These are phyloP conservation scores for Trinorchestia longiramus DNA, from an alignment of 1,140 invertebrate genomes.

Conservation along the genomic window DNA sequence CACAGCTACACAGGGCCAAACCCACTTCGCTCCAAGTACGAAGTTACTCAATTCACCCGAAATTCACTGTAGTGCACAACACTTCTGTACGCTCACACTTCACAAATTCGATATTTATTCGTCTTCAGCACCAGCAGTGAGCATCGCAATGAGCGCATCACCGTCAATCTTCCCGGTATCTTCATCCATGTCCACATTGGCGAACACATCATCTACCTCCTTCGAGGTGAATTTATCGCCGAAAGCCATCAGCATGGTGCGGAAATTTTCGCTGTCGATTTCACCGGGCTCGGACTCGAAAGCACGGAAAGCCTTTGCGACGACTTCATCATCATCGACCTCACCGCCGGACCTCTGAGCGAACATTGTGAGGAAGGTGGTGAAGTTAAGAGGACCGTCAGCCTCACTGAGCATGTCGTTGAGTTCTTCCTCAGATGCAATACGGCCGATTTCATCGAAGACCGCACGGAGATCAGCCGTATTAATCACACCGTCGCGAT, in stretches of 20 bases:
- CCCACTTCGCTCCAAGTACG: not conserved
- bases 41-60: not conserved
- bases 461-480: slow-evolving; percentile 95
- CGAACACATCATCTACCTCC: slow-evolving; percentile 94
- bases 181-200: slow-evolving; percentile 94
- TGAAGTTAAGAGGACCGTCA: slow-evolving; percentile 94
- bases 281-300: slow-evolving; percentile 82
- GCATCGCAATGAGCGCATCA: slow-evolving; percentile 85
- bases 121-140: slow-evolving; percentile 85
- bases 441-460: slow-evolving; percentile 93
- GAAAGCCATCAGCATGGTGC: slow-evolving; percentile 93
- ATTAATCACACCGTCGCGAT: slow-evolving; percentile 97
- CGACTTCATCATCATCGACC: slow-evolving; percentile 92
- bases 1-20: slow-evolving; percentile 28
- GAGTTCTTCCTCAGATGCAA: slow-evolving; percentile 89
- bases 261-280: slow-evolving; percentile 77
- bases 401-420: slow-evolving; percentile 92
- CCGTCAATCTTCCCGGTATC: slow-evolving; percentile 94
- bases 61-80: not conserved
- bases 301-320: slow-evolving; percentile 94
- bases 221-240: slow-evolving; percentile 95
- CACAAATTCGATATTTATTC: slow-evolving; percentile 73
- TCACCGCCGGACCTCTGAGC: slow-evolving; percentile 75
- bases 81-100: not conserved
- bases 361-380: slow-evolving; percentile 91